A percentile compares a stretch with the other conserved stretches of the same genome.
Evolutionary conservation across 1,140 invertebrate genomes (phyloP).

Genomic region (Muscidifurax raptorellus): DNA sequence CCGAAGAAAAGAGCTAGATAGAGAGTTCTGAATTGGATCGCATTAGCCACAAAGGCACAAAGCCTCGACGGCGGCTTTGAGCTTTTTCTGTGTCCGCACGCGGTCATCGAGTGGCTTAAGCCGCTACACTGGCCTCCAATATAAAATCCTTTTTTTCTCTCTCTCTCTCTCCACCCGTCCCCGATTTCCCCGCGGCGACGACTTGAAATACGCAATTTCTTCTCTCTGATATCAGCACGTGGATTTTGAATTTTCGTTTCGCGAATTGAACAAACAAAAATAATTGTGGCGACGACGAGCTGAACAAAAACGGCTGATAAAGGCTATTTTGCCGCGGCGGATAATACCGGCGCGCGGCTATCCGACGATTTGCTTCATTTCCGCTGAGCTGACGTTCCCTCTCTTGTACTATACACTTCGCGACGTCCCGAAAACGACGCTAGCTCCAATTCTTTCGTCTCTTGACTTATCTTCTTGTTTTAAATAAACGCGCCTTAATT

Average conservation of each 20-base stretch:
- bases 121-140: constrained; percentile 49
- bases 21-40: constrained; percentile 65
- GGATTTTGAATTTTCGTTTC: too few species aligned
- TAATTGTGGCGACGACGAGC: too few species aligned
- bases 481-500: not conserved
- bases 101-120: constrained; percentile 56
- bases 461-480: not conserved
- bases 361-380: constrained; percentile 68
- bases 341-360: constrained; percentile 65
- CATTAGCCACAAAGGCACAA: constrained; percentile 64
- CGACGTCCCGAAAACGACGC: too few species aligned
- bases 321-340: constrained; percentile 46
- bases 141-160: constrained; percentile 50
- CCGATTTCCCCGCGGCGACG: not conserved
- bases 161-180: not conserved
- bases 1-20: constrained; percentile 1
- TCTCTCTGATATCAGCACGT: too few species aligned
- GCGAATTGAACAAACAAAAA: not conserved
- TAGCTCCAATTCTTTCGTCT: not conserved
- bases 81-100: constrained; percentile 55
- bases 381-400: constrained; percentile 45
- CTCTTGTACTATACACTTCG: too few species aligned
- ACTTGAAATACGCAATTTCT: constrained; percentile 31
- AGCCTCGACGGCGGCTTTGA: constrained; percentile 50
- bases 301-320: too few species aligned